Evolutionary conservation across 1,140 invertebrate genomes (phyloP), one percentile per base, ranked within the genome.

Genomic region (Habropoda laboriosa): DNA sequence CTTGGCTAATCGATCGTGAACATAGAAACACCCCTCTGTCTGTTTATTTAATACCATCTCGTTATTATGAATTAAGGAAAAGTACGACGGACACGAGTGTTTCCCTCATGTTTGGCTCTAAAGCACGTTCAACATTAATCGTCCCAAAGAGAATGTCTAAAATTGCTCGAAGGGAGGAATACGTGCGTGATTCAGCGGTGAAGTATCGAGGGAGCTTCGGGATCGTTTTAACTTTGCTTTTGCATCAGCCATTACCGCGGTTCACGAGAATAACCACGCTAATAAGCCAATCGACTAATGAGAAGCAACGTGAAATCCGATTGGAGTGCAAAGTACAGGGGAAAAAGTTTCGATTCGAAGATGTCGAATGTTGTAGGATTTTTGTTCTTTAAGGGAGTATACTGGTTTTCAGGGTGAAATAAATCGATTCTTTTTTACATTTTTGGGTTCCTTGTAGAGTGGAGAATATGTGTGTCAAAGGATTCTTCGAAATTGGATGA

Each of bases 211-310:
- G 4, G 30, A 60, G 42, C 55, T 47, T 60, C 42, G 55, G 53
- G 70, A 49, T 73, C 55, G 57, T 61, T 61, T 49, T n/a, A n/a
- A 70, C 42, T 47, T 38, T 24, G 30, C 64, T 47, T n/a, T n/a
- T 42, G n/a, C 57, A 60, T 30, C 60, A 51, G 55, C 47, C 45
- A 79, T 79, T 79, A 73, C n/a, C 58, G 32, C 42, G 16, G 40
- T 24, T 21, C 30, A n/a, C 40, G 49, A 58, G 40, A 64, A 64
- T n/a, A n/a, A n/a, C n/a, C 47, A 53, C 68, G 60, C 27, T 63
- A 38, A 55, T 57, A 47, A 79, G 58, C 70, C 70, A 79, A 45
- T 64, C 58, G 70, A 55, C 47, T 79, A 74, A 74, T 66, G 70
- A 79, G 40, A 45, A 66, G 32, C 40, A 49, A 64, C 21, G 66